Conservation (phyloP, 2,113 vertebrate genomes). For the Zingel zingel region DNA sequence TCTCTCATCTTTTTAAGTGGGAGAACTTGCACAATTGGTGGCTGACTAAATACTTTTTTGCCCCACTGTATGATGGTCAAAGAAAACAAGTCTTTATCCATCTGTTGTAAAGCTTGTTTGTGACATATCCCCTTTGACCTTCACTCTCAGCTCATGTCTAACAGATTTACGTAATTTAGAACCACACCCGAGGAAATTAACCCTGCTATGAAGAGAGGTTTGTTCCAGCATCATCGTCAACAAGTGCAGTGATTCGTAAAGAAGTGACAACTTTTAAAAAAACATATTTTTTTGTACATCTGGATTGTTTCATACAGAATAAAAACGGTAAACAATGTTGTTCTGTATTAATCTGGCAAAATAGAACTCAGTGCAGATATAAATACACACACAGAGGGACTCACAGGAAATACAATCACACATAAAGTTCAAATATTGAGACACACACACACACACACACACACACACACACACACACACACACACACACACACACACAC, state of each 20-base stretch:
- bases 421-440: conserved; percentile 65
- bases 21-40: too few species aligned
- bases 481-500: conserved; percentile 54
- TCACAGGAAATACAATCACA: conserved; percentile 67
- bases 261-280: conserved; percentile 56
- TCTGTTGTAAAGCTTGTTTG: conserved; percentile 48
- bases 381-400: conserved; percentile 66
- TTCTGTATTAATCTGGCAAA: conserved; percentile 74
- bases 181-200: conserved; percentile 59
- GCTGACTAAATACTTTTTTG: too few species aligned
- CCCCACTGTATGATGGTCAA: conserved; percentile 7
- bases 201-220: conserved; percentile 74
- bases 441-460: conserved; percentile 48
- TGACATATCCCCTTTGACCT: conserved; percentile 37
- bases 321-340: conserved; percentile 72
- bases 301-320: conserved; percentile 72
- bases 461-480: conserved; percentile 48
- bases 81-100: conserved; percentile 25
- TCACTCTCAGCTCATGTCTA: conserved; percentile 35
- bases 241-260: conserved; percentile 67
- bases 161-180: conserved; percentile 18
- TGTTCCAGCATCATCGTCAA: conserved; percentile 68
- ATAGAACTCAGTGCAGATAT: conserved; percentile 71
- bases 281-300: conserved; percentile 67
- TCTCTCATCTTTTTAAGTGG: too few species aligned